A percentile compares a stretch with the other conserved stretches of the same genome.
Evolutionary conservation across 2,888 invertebrate species (phyloP).

Genomic region (Hesperia comma): DNA sequence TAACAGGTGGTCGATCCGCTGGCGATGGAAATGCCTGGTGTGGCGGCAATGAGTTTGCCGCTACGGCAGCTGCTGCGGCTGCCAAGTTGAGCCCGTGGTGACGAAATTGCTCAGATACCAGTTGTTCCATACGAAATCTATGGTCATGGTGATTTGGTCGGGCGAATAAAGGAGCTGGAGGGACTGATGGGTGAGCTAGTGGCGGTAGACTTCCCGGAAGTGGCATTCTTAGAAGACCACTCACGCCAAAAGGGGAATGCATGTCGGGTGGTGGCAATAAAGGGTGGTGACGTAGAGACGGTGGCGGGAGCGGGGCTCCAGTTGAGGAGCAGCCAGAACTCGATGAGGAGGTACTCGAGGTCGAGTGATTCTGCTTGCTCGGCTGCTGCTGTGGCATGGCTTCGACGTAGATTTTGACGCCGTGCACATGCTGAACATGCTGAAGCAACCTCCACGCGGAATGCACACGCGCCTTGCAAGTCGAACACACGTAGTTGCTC

Average conservation of each 20-base stretch:
- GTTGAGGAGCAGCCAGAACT: slow-evolving; percentile 82
- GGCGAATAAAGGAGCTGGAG: slow-evolving; percentile 89
- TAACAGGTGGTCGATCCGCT: slow-evolving; percentile 82
- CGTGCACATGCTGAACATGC: slow-evolving; percentile 97
- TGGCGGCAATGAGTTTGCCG: slow-evolving; percentile 85
- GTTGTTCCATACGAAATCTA: slow-evolving; percentile 92
- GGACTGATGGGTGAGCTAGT: slow-evolving; percentile 87
- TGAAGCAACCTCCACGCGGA: slow-evolving; percentile 98
- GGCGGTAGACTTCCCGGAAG: slow-evolving; percentile 86
- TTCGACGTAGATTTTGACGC: slow-evolving; percentile 95
- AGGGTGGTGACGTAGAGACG: slow-evolving; percentile 87
- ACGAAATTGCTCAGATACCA: slow-evolving; percentile 92
- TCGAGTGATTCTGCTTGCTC: slow-evolving; percentile 82
- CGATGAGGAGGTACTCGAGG: slow-evolving; percentile 83
- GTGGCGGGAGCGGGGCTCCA: slow-evolving; percentile 84
- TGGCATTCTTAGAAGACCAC: slow-evolving; percentile 89
- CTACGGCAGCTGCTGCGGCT: slow-evolving; percentile 89
- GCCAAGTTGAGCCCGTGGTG: slow-evolving; percentile 91
- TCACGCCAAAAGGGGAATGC: slow-evolving; percentile 90
- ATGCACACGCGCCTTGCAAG: slow-evolving; percentile 94
- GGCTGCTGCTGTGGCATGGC: slow-evolving; percentile 72
- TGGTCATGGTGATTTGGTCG: slow-evolving; percentile 91
- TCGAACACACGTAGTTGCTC: slow-evolving; percentile 96
- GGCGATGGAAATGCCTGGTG: slow-evolving; percentile 86
- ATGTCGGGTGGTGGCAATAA: slow-evolving; percentile 88